A percentile compares a stretch with the other conserved stretches of the same genome.
phyloP scores from a whole-genome alignment of 2,888 invertebrate species.

The Agonum fuliginosum region DNA sequence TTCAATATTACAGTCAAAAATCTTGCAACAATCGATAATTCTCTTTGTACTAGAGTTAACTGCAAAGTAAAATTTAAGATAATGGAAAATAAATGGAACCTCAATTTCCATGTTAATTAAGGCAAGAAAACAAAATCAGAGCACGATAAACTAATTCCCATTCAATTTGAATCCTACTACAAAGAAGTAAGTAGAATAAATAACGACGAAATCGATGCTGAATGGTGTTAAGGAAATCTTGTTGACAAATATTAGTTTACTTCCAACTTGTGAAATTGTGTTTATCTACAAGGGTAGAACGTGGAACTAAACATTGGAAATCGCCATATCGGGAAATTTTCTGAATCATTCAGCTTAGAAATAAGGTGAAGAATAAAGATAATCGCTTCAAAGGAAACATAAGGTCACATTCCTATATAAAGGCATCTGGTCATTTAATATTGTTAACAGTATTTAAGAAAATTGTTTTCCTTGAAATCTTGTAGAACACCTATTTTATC shows the following conservation, averaged over 20 bases:
- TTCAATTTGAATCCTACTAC: slow-evolving; percentile 1
- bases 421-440: not conserved
- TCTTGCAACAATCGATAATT: too few relatives aligned
- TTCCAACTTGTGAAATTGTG: slow-evolving; percentile 7
- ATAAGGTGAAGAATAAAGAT: too few relatives aligned
- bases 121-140: too few relatives aligned
- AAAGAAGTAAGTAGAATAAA: not conserved
- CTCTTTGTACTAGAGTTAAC: too few relatives aligned
- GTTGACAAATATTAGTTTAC: slow-evolving; percentile 11
- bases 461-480: slow-evolving; percentile 17
- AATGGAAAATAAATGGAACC: too few relatives aligned
- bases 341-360: too few relatives aligned
- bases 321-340: not conserved
- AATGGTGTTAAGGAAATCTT: slow-evolving; percentile 12
- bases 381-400: too few relatives aligned
- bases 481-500: not conserved
- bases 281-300: slow-evolving; percentile 15
- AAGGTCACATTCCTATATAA: not conserved
- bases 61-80: too few relatives aligned
- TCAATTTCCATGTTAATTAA: too few relatives aligned
- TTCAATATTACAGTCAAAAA: too few relatives aligned
- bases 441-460: not conserved
- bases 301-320: not conserved
- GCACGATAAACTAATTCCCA: too few relatives aligned
- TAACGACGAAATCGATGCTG: slow-evolving; percentile 1